Evolutionary conservation across 2,797 vertebrate genomes (phyloP).

Genomic region (Spondyliosoma cantharus): DNA sequence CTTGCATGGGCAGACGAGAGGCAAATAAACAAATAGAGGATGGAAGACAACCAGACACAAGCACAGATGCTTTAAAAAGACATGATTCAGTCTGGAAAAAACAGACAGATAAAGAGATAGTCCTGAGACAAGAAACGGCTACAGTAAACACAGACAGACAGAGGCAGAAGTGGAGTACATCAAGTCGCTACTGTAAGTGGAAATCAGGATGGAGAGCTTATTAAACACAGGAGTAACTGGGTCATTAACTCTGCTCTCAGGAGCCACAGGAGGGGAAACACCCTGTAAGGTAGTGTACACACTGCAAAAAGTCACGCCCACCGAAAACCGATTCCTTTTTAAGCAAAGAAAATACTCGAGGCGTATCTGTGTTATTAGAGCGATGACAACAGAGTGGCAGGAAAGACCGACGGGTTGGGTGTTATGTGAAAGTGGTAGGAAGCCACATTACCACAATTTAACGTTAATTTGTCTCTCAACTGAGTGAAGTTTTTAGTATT

Average conservation of each 20-base stretch:
- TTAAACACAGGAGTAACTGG: conserved; percentile 59
- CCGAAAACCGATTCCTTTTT: background rate
- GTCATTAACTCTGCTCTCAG: conserved; percentile 57
- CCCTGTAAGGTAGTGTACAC: conserved; percentile 25
- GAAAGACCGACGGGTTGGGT: background rate
- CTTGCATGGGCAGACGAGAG: background rate
- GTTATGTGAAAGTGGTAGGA: conserved; percentile 36
- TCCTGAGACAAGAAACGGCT: conserved; percentile 37
- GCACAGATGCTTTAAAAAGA: conserved; percentile 18
- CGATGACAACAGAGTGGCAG: conserved; percentile 41
- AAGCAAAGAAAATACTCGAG: conserved; percentile 29
- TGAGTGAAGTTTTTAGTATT: background rate
- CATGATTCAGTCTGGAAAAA: conserved; percentile 36
- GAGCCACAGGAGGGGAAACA: conserved; percentile 47
- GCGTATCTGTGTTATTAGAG: conserved; percentile 31
- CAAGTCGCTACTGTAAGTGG: conserved; percentile 49
- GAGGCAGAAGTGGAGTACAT: conserved; percentile 36
- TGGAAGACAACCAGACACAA: conserved; percentile 14
- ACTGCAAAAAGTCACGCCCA: conserved; percentile 35
- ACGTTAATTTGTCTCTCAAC: conserved; percentile 12
- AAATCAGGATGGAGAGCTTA: conserved; percentile 54
- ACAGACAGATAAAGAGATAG: conserved; percentile 58
- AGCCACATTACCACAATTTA: conserved; percentile 47
- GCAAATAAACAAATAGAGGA: conserved; percentile 22
- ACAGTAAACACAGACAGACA: conserved; percentile 52